These are phyloP conservation scores for Isoperla grammatica DNA, from an alignment of 2,888 invertebrate genomes.

Conservation along the genomic window DNA sequence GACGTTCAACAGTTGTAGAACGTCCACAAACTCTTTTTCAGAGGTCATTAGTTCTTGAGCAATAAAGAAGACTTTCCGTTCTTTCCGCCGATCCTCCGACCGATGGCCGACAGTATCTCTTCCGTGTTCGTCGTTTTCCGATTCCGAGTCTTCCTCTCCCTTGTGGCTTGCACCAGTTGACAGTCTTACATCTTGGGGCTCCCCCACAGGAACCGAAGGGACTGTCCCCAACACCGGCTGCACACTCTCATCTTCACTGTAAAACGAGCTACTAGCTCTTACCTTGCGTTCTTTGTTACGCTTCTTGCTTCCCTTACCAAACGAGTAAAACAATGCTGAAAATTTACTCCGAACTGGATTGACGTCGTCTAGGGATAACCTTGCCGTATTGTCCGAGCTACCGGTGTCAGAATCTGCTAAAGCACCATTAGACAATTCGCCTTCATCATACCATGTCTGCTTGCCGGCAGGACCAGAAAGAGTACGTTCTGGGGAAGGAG, in stretches of 20 bases:
- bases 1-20: slow-evolving; percentile 47
- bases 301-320: slow-evolving; percentile 38
- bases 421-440: slow-evolving; percentile 28
- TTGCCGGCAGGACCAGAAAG: not conserved
- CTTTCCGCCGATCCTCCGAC: slow-evolving; percentile 33
- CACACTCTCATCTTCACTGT: slow-evolving; percentile 23
- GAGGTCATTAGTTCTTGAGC: slow-evolving; percentile 52
- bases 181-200: not conserved
- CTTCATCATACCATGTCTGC: slow-evolving; percentile 29
- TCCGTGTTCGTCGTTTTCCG: slow-evolving; percentile 28
- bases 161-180: slow-evolving; percentile 24
- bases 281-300: slow-evolving; percentile 29
- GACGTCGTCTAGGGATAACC: slow-evolving; percentile 26
- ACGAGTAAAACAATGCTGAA: slow-evolving; percentile 36
- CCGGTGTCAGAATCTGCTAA: slow-evolving; percentile 26
- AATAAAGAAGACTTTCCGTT: slow-evolving; percentile 46
- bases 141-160: slow-evolving; percentile 26
- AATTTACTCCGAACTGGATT: slow-evolving; percentile 32
- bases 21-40: slow-evolving; percentile 51
- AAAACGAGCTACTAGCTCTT: slow-evolving; percentile 33
- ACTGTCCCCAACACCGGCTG: no score
- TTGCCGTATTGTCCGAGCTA: slow-evolving; percentile 24
- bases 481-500: slow-evolving; percentile 3
- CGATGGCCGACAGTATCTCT: slow-evolving; percentile 10
- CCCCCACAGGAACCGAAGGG: no score